Percentiles rank a stretch among this genome's conserved stretches.
phyloP scores from a whole-genome alignment of 2,888 invertebrate species.

The Tipula helvola region DNA sequence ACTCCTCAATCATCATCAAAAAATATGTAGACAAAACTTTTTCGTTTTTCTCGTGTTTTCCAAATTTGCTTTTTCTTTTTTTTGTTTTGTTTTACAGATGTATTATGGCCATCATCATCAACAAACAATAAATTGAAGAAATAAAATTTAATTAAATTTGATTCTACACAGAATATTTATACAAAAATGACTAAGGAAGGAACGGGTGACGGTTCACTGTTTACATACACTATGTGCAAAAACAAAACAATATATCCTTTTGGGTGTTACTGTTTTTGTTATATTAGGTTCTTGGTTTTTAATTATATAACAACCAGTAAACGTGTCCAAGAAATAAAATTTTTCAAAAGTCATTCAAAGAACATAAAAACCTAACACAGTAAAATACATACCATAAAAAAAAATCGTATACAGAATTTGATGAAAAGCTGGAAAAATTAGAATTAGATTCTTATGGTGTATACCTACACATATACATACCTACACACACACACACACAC shows the following conservation, averaged over 20 bases:
- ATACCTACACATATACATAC: background rate
- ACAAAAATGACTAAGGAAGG: background rate
- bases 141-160: conserved; percentile 4
- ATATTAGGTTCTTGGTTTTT: background rate
- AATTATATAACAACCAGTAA: conserved; percentile 4
- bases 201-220: background rate
- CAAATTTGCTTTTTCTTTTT: background rate
- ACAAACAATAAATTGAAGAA: conserved; percentile 4
- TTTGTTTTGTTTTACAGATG: background rate
- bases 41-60: background rate
- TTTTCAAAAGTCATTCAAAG: background rate
- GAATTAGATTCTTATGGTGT: background rate
- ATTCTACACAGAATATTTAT: background rate
- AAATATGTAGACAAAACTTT: background rate
- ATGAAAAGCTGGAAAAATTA: background rate
- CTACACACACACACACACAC: background rate
- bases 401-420: background rate
- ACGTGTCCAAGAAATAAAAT: background rate
- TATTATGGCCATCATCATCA: background rate
- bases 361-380: background rate
- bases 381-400: background rate
- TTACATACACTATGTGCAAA: background rate
- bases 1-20: conserved; percentile 4
- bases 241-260: background rate
- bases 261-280: background rate